A percentile compares a stretch with the other conserved stretches of the same genome.
Evolutionary conservation across 92 coral and sea anemone species (phyloP).

Genomic region (Chrysogorgia sp.): DNA sequence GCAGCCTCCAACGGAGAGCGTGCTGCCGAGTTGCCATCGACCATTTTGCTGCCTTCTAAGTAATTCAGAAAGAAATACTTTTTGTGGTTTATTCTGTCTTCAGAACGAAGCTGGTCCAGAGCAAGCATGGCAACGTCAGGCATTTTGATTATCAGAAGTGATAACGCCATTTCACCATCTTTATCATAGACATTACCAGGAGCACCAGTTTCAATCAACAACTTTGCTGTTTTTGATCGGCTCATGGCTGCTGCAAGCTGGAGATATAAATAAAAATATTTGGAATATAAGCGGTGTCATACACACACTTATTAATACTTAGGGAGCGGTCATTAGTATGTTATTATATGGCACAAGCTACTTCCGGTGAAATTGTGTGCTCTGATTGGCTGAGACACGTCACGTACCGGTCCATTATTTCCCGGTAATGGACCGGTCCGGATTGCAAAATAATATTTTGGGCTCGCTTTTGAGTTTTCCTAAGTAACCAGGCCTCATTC

Average conservation of each 20-base stretch:
- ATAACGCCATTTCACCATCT: conserved; percentile 66
- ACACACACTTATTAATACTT: too few species aligned
- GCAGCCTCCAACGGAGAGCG: conserved; percentile 65
- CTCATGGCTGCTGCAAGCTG: conserved; percentile 97
- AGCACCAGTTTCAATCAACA: conserved; percentile 66
- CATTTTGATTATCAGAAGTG: conserved; percentile 67
- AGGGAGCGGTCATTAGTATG: too few species aligned
- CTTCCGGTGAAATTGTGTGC: too few species aligned
- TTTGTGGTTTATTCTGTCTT: conserved; percentile 66
- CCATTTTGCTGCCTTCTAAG: conserved; percentile 58
- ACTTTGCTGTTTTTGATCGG: conserved; percentile 81
- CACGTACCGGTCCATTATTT: too few species aligned
- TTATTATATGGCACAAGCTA: too few species aligned
- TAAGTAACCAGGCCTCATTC: too few species aligned
- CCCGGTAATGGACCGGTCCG: too few species aligned
- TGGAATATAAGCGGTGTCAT: too few species aligned
- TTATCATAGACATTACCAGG: conserved; percentile 70
- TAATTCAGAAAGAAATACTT: conserved; percentile 67
- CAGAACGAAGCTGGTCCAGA: conserved; percentile 69
- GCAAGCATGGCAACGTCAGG: conserved; percentile 73
- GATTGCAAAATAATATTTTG: too few species aligned
- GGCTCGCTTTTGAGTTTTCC: too few species aligned
- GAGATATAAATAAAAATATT: neutral
- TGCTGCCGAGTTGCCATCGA: conserved; percentile 42
- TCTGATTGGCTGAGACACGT: too few species aligned